Base-by-base conservation (phyloP, 2,797 vertebrate genomes). In the Falco concolor region DNA sequence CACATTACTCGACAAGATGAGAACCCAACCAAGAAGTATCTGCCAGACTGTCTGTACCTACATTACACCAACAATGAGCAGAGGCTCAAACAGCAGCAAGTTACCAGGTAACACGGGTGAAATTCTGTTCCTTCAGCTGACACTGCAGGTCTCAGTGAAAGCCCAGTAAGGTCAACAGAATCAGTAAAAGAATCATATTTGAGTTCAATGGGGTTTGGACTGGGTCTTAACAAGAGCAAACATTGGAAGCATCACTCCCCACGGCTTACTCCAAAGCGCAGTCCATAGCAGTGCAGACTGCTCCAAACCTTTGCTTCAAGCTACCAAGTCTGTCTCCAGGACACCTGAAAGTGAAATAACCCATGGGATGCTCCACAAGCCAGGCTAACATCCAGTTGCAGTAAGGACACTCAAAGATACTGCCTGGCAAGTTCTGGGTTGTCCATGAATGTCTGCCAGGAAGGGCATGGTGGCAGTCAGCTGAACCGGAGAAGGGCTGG, bases 221-320 rank as follows among this genome's bases (percentile, higher is more conserved):
- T 13, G 18, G 16, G 44, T 60, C 45, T 91, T 13, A 72, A n/a
- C 12, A 38, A 59, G 20, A 70, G 42, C 0, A 1, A 80, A 23
- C 1, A 0, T 0, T 15, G 45, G 38, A 64, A 74, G 34, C 40
- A 47, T 36, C 38, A 7, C n/a, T 28, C 5, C 13, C 32, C 54
- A 9, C 0, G 1, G 34, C 23, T 75, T 24, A 14, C 30, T 57
- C 14, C 1, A 0, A 68, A 36, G 64, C 45, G 67, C 20, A 49
- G 59, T 13, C 47, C 4, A 1, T 3, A 50, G 67, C 59, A 30
- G 20, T 0, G 59, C n/a, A n/a, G 50, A 12, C n/a, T 36, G 38
- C 91, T 75, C 64, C 67, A 44, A 44, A 70, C 16, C n/a, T 34
- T 52, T 32, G 9, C 50, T 76, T 77, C 84, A 38, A 68, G 22